phyloP scores from a whole-genome alignment of 2,797 vertebrate genomes.

The Cetoscarus ocellatus region DNA sequence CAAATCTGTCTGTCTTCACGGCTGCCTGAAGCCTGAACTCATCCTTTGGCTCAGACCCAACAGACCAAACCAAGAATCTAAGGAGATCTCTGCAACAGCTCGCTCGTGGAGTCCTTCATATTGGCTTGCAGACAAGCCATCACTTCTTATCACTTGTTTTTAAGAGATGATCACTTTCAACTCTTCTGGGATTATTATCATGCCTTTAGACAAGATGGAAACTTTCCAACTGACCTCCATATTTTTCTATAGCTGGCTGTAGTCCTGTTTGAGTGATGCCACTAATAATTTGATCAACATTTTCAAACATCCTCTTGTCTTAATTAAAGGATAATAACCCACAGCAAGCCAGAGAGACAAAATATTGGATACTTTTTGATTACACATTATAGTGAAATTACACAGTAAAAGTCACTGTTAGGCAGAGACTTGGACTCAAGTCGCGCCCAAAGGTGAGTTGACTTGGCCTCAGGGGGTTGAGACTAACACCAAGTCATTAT shows the following conservation, averaged over 20 bases:
- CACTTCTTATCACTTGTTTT: conserved; percentile 49
- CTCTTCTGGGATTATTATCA: conserved; percentile 28
- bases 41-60: conserved; percentile 40
- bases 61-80: conserved; percentile 38
- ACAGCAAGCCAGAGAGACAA: too few species aligned
- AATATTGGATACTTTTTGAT: too few species aligned
- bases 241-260: neutral
- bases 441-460: too few species aligned
- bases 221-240: conserved; percentile 4
- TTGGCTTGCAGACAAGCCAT: conserved; percentile 16
- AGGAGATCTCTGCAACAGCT: conserved; percentile 64
- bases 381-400: too few species aligned
- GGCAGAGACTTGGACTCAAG: too few species aligned
- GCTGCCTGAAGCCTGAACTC: conserved; percentile 40
- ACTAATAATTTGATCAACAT: too few species aligned
- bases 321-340: too few species aligned
- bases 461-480: too few species aligned
- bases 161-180: conserved; percentile 41
- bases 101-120: conserved; percentile 12
- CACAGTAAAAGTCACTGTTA: too few species aligned
- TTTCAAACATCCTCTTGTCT: too few species aligned
- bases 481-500: too few species aligned
- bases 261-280: too few species aligned
- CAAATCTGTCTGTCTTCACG: conserved; percentile 46
- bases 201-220: conserved; percentile 30